Evolutionary conservation across 92 coral and sea anemone genomes (phyloP).

Genomic region (Umimayanthus kanabou): DNA sequence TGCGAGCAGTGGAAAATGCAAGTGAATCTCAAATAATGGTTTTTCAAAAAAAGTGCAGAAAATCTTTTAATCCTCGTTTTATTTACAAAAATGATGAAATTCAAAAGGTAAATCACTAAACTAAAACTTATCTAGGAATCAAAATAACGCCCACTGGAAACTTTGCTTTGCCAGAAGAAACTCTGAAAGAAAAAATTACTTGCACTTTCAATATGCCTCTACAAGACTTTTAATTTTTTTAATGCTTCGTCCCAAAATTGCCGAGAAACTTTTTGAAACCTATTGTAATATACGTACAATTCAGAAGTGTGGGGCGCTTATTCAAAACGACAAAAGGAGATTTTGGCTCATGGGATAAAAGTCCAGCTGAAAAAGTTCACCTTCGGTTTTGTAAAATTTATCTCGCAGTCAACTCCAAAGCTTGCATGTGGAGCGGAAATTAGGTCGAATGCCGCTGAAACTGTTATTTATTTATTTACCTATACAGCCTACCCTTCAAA

Average conservation of each 20-base stretch:
- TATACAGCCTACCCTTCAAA: too few species aligned
- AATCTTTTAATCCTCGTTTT: too few species aligned
- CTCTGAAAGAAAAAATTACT: background rate
- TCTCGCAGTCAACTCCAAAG: too few species aligned
- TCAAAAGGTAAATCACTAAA: background rate
- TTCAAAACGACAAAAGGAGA: constrained; percentile 3
- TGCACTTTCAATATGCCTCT: background rate
- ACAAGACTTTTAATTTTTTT: background rate
- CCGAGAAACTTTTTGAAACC: background rate
- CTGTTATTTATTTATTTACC: too few species aligned
- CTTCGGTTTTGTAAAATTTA: constrained; percentile 34
- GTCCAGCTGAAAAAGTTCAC: constrained; percentile 29
- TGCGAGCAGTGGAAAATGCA: too few species aligned
- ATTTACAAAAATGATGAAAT: too few species aligned
- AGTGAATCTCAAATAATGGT: too few species aligned
- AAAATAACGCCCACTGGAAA: background rate
- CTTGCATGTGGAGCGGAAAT: too few species aligned
- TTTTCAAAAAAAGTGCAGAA: background rate
- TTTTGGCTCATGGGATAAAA: constrained; percentile 31
- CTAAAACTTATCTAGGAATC: background rate
- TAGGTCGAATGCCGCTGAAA: too few species aligned
- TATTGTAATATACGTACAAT: constrained; percentile 24
- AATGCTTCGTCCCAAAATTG: too few species aligned
- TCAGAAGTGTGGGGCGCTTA: constrained; percentile 39
- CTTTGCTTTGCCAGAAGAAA: too few species aligned